Evolutionary conservation across 2,797 vertebrate species (phyloP), one percentile per base, ranked within the genome.

Genomic region (Argentina silus): DNA sequence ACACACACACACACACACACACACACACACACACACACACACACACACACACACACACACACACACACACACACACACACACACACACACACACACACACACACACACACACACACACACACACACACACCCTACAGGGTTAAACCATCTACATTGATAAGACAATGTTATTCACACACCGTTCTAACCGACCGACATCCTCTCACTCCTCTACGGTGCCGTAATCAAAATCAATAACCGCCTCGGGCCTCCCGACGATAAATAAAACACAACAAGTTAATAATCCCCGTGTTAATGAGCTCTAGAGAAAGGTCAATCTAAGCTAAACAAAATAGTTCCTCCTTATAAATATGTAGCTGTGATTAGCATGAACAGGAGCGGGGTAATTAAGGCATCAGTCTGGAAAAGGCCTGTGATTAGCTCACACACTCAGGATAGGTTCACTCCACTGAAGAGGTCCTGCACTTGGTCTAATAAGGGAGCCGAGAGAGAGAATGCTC

Each of bases 281-380:
- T 90, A 91, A 91, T 82, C 85, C 84, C 81, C 80, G 88, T 88
- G 90, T 78, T 93, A 93, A 94, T 92, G 90, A 93, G 88, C 87
- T 84, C 75, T 75, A 76, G 64, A 59, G 77, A 92, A 92, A 95
- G 94, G 93, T 94, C 94, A 93, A 90, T 94, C 94, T 93, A 90
- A 84, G 88, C 89, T 82, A 92, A 94, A 93, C 88, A 92, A 93
- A 92, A 92, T 85, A 89, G 86, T 82, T 90, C 79, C 80, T 69
- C 78, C 88, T 91, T 87, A 93, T 93, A 93, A 94, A 95, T 94
- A 93, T 93, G 93, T 91, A 90, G 92, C 83, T 85, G 76, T 91
- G 91, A 93, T 94, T 93, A 92, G 88, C 86, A 89, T 90, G 88
- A 88, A 85, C 80, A 8, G 10, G 8, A 68, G 74, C 19, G 81